Percentiles rank a stretch among this genome's conserved stretches.
Conservation (phyloP, 2,888 invertebrate species). For the Palloptera scutellata region DNA sequence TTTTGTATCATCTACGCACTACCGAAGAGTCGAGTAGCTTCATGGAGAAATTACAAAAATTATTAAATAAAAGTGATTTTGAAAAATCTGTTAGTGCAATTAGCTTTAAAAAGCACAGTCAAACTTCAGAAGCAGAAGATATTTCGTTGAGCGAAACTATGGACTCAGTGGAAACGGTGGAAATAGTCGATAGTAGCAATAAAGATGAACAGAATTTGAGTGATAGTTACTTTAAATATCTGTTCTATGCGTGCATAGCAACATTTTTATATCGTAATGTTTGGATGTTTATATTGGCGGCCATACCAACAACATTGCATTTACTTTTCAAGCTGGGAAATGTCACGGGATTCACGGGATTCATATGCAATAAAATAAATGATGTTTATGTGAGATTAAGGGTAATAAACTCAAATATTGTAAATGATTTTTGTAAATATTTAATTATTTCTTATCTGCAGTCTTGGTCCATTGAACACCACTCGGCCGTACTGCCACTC, state of each 20-base stretch:
- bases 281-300: conserved; percentile 80
- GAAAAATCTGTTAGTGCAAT: conserved; percentile 56
- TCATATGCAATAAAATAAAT: conserved; percentile 50
- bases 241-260: conserved; percentile 82
- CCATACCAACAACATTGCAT: conserved; percentile 72
- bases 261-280: conserved; percentile 88
- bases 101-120: conserved; percentile 51
- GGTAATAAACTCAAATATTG: too few relatives aligned
- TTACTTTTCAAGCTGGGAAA: conserved; percentile 52
- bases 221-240: conserved; percentile 76
- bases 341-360: conserved; percentile 56
- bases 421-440: not conserved
- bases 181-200: conserved; percentile 31
- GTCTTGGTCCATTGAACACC: conserved; percentile 66
- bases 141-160: conserved; percentile 56
- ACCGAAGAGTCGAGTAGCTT: conserved; percentile 50
- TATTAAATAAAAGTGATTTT: conserved; percentile 57
- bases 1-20: conserved; percentile 61
- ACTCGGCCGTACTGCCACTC: conserved; percentile 75
- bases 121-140: conserved; percentile 55
- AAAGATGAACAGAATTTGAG: conserved; percentile 67
- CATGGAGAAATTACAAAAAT: conserved; percentile 51
- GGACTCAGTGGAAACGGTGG: conserved; percentile 52
- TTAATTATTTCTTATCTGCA: conserved; percentile 54
- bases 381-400: conserved; percentile 43